Base-by-base conservation (phyloP, 1,140 invertebrate genomes). In the Wasmannia auropunctata region DNA sequence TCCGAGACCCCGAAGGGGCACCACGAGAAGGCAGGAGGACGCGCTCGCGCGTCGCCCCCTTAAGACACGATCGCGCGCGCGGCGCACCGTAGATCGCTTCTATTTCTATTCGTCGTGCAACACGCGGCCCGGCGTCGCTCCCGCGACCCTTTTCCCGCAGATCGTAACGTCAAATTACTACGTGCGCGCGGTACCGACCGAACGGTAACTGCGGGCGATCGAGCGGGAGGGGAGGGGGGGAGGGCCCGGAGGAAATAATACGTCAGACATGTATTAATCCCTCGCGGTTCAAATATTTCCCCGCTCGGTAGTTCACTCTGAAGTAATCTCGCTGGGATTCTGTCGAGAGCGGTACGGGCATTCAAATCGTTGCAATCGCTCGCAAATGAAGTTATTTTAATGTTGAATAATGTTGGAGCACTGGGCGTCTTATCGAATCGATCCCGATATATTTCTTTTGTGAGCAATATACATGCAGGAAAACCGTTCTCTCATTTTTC, bases 81-180 rank as follows among this genome's bases (percentile, higher is more conserved):
- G 60, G 43, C 75, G 60, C 37, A 49, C 76, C 43, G 62, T 79
- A 63, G 74, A 87, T 87, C 89, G 70, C 88, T 85, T 86, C 88
- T 80, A 86, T 90, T 89, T 87, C 88, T 89, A 90, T 89, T 46
- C 88, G 77, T 11, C 76, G 84, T 60, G 80, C 87, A 90, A 89
- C 85, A 72, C 86, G 76, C 63, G 46, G 77, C 54, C 51, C 75
- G 83, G 60, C 75, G 56, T 77, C 75, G 86, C 87, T 65, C 40
- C 34, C 83, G 75, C 69, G 83, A 67, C 34, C 56, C 69, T 77
- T 88, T 77, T 88, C 75, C 63, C 43, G 70, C 70, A 84, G 72
- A 67, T 89, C 85, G 76, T 67, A 89, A 89, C 88, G 87, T 89
- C 70, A 86, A 89, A 90, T 90, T 89, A 89, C 86, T 90, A 86